Evolutionary conservation across 2,797 vertebrate genomes (phyloP).

Genomic region (Anniella stebbinsi): DNA sequence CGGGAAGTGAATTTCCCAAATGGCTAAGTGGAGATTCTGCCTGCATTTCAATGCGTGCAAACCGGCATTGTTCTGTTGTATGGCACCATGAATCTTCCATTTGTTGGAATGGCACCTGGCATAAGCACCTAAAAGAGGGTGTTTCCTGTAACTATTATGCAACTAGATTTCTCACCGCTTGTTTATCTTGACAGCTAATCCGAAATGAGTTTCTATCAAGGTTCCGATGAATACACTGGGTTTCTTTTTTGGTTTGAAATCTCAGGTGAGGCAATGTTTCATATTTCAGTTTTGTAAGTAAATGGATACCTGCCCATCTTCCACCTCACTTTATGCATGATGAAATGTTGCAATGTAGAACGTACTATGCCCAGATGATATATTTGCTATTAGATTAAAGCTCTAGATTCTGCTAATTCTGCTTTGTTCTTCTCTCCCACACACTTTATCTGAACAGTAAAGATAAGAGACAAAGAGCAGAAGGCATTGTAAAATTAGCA

Average conservation of each 20-base stretch:
- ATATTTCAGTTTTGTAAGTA: not conserved
- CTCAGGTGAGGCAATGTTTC: not conserved
- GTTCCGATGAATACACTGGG: conserved; percentile 42
- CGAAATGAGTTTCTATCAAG: conserved; percentile 37
- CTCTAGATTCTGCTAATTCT: conserved; percentile 32
- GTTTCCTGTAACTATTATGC: conserved; percentile 18
- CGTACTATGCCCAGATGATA: conserved; percentile 27
- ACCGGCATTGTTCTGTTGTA: not conserved
- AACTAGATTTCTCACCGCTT: conserved; percentile 9
- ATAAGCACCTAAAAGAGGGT: not conserved
- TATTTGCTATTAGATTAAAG: not conserved
- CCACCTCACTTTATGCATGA: not conserved
- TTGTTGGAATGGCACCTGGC: conserved; percentile 13
- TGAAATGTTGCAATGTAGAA: not conserved
- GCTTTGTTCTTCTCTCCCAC: not conserved
- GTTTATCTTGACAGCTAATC: not conserved
- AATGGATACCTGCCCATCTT: not conserved
- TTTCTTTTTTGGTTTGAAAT: not conserved
- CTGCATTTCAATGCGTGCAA: fast-evolving
- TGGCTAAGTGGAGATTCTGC: not conserved
- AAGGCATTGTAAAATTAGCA: not conserved
- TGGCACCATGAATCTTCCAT: not conserved
- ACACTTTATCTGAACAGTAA: not conserved
- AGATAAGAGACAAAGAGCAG: not conserved
- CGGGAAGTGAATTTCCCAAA: fast-evolving